These are phyloP conservation scores for Taphrorychus bicolor DNA, from an alignment of 2,888 invertebrate genomes.

Conservation along the genomic window DNA sequence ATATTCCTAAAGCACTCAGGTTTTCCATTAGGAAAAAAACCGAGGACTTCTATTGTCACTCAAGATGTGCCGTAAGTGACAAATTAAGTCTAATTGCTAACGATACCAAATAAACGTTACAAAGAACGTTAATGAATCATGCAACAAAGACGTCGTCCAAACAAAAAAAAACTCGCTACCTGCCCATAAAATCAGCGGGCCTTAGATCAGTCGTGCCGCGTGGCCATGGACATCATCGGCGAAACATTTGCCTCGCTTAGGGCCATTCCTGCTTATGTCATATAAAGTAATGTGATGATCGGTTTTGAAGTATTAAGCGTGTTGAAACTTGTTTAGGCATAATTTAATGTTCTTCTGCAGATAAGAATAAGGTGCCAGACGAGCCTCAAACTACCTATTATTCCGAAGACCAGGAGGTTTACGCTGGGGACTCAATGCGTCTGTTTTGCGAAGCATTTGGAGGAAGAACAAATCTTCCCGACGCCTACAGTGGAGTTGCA, in stretches of 20 bases:
- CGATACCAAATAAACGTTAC: neutral
- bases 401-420: constrained; percentile 68
- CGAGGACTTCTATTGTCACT: neutral
- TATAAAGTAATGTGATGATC: neutral
- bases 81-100: neutral
- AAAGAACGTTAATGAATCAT: neutral
- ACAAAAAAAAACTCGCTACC: neutral
- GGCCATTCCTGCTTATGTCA: constrained; percentile 1
- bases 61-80: neutral
- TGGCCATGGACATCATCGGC: constrained; percentile 13
- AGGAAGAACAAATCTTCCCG: constrained; percentile 69
- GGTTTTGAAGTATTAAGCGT: neutral
- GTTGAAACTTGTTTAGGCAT: neutral
- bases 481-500: constrained; percentile 73
- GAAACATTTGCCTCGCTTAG: constrained; percentile 9
- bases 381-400: constrained; percentile 72
- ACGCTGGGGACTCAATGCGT: constrained; percentile 68
- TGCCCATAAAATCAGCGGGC: constrained; percentile 7
- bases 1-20: too few species aligned
- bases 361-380: constrained; percentile 63
- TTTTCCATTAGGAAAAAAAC: neutral
- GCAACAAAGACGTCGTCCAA: neutral
- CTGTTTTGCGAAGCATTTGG: constrained; percentile 82
- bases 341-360: neutral
- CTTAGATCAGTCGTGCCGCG: neutral